Base-by-base conservation (phyloP, 2,888 invertebrate species). In the Ophion slaviceki region DNA sequence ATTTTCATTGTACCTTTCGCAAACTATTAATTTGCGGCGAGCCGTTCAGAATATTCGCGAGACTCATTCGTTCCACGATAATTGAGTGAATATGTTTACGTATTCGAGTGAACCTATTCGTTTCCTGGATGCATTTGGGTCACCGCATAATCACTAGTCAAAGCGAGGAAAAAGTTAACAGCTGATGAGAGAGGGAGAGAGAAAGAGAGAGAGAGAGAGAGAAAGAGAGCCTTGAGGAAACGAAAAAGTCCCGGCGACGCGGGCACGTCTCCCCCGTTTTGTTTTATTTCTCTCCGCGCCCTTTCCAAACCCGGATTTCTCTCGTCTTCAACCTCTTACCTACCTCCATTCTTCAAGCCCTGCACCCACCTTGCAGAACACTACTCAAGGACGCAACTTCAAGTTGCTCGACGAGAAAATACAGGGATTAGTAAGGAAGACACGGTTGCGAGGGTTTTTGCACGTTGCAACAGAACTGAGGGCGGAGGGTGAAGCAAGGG, bases 391-490 rank as follows among this genome's bases (percentile, higher is more conserved):
- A 76, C 74, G 77, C 81, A 87, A 82, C 84, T 82, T 87, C 84
- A 79, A 86, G 86, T 87, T 87, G 86, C 76, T 61, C 70, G 76
- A 74, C 74, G 66, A 71, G 85, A 84, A 80, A 87, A 86, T 85
- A 88, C 87, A 88, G 86, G 88, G 89, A 89, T 90, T 90, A 90
- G 88, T 80, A 68, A 47, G 75, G 80, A 86, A 87, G 85, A 82
- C 76, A 83, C 75, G 84, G 76, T 80, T 64, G 70, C 82, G 28
- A 80, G 82, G 68, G 84, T 85, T 47, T 80, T 78, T 84, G 84
- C 74, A 86, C 47, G 83, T 28, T 80, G 70, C 85, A 71, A 67
- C 64, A 45, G 45, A 28, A 75, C 66, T 24, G 24, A 71, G 81
- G 77, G 77, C 32, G 80, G 85, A 70, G 70, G 72, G 82, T 66